Conservation (phyloP, 2,888 invertebrate genomes). For the Lasioglossum marginatum region DNA sequence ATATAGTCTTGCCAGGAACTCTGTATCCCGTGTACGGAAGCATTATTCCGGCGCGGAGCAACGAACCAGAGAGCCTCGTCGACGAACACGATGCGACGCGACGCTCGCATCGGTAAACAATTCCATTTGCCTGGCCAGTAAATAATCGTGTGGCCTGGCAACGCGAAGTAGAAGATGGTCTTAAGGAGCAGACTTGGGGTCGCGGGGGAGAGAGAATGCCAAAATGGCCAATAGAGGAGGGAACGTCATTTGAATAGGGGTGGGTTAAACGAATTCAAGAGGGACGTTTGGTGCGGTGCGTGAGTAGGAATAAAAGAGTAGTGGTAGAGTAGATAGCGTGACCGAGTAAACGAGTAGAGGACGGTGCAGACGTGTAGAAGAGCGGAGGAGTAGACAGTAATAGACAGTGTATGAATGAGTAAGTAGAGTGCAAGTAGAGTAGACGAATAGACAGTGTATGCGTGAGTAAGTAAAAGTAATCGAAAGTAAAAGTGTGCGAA, state of each 20-base stretch:
- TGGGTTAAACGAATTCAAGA: no score
- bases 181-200: background rate
- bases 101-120: conserved; percentile 28
- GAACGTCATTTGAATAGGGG: background rate
- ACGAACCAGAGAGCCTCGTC: conserved; percentile 22
- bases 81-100: background rate
- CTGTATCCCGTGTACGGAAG: conserved; percentile 25
- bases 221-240: background rate
- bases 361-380: no score
- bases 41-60: conserved; percentile 49
- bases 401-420: background rate
- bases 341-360: no score
- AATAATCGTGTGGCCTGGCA: conserved; percentile 21
- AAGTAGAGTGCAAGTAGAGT: no score
- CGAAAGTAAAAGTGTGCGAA: no score
- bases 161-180: background rate
- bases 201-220: background rate
- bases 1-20: conserved; percentile 47
- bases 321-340: background rate
- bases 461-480: background rate
- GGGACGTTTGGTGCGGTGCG: background rate
- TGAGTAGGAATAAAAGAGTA: background rate
- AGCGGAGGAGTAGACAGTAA: background rate
- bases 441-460: background rate
- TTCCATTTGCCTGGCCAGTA: conserved; percentile 27